These are phyloP conservation scores for Recurvirostra avosetta DNA, from an alignment of 2,113 vertebrate species.

Conservation along the genomic window DNA sequence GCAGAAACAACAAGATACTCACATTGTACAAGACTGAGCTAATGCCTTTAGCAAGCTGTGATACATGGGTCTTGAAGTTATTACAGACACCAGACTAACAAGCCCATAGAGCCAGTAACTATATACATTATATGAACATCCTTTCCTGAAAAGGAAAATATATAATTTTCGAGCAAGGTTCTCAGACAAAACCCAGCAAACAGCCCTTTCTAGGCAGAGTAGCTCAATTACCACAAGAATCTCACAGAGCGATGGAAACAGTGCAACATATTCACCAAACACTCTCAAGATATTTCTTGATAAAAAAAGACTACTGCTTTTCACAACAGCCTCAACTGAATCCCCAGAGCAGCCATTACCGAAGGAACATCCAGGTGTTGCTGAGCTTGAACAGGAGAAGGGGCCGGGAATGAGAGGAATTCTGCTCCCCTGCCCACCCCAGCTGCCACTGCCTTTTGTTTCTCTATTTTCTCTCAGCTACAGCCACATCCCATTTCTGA, in stretches of 20 bases:
- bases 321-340: neutral
- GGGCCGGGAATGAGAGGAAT: conserved; percentile 83
- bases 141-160: neutral
- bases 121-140: rapidly evolving
- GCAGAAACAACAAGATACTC: neutral
- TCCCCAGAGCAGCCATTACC: conserved; percentile 47
- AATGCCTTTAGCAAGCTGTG: neutral
- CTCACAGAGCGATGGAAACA: neutral
- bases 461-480: conserved; percentile 45
- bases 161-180: neutral
- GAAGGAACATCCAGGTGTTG: conserved; percentile 63
- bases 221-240: neutral
- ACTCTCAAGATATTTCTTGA: neutral
- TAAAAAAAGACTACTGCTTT: neutral
- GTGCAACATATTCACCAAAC: neutral
- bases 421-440: conserved; percentile 73
- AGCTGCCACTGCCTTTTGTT: conserved; percentile 77
- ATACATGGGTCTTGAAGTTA: neutral
- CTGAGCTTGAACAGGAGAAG: conserved; percentile 79
- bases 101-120: neutral
- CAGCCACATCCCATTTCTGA: conserved; percentile 58
- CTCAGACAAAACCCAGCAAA: neutral
- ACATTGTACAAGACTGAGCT: neutral
- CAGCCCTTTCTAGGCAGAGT: neutral
- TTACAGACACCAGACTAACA: neutral